Evolutionary conservation across 2,797 vertebrate genomes (phyloP), one percentile per base, ranked within the genome.

Genomic region (Diplodus sargus): DNA sequence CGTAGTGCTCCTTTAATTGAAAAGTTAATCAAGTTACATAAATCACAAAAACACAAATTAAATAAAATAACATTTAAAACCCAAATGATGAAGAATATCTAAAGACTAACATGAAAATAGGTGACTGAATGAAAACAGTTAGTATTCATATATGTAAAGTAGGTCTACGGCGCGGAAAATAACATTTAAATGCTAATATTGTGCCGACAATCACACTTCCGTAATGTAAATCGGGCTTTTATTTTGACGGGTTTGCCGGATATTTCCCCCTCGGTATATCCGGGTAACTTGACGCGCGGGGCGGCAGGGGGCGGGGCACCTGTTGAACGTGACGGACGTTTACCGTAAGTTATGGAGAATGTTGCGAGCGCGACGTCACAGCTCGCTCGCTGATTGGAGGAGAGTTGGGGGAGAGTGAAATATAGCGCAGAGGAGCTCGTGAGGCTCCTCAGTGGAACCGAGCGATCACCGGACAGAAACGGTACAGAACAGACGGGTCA

Each of bases 311-410:
- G 64, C 52, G 77, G 53, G 73, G 65, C 67, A 79, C 71, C 39
- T 75, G 82, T 76, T 68, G 61, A 47, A 61, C 2, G 14, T 42
- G 18, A 49, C 9, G 42, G 10, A 5, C n/a, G 65, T 71, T 73
- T 74, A 72, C 87, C 45, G 89, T 87, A 89, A 90, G 10, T 61
- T 4, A 17, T 61, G 78, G 9, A 11, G 64, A 66, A 63, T 59
- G 58, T 6, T 45, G 22, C 0, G 5, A 2, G 17, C 42, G 52
- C 17, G 34, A 76, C 79, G 72, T 52, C 54, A 57, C 30, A n/a
- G 66, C 43, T 59, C 56, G 53, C 39, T 4, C 70, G 18, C 22
- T 81, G 84, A 86, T 88, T 90, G 89, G 86, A 2, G 5, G 71
- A 82, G 75, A 83, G 89, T 20, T 67, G 81, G 51, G 83, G 28